Evolutionary conservation across 2,113 vertebrate species (phyloP), one percentile per base, ranked within the genome.

Genomic region (Dryoscopus gambensis): DNA sequence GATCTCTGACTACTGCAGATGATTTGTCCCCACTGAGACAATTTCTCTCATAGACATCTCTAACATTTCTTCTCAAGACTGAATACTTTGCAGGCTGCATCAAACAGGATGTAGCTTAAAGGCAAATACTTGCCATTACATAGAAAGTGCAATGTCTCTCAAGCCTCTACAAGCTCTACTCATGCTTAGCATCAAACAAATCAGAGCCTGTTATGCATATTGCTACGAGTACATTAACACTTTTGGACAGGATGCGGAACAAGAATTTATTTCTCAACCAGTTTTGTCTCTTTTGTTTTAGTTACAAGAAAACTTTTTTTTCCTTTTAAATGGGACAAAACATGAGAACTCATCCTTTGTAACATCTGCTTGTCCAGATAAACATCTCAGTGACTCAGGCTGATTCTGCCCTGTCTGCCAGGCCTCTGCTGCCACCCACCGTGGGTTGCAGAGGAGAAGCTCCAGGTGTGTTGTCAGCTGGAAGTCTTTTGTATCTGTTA

Each of bases 391-490:
- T 71, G 81, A 87, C 27, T 92, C 76, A 55, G 67, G 50, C 63
- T 75, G 30, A 42, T 80, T 62, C 76, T 95, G 15, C 56, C 37
- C 28, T 13, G 12, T 87, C 91, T 87, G 55, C 59, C 1, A 65
- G 93, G 91, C 82, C 96, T 96, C 92, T 87, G 82, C 95, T 76
- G 57, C 89, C 96, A 97, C 94, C 62, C 81, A 95, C 93, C 2
- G 97, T 94, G 92, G 73, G 55, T 27, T 92, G 52, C 2, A 10
- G 57, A 94, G 69, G 87, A 94, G 82, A 96, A 63, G 39, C 33
- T 91, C 80, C 73, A 57, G 49, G 39, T 57, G 4, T 59, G 62
- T 69, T 70, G 44, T 92, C 89, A 93, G 65, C 70, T 80, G 71
- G 44, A 77, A 84, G 52, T 40, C 60, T 97, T 91, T 50, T 47